phyloP scores from a whole-genome alignment of 2,888 invertebrate genomes.

The Schizotus pectinicornis region DNA sequence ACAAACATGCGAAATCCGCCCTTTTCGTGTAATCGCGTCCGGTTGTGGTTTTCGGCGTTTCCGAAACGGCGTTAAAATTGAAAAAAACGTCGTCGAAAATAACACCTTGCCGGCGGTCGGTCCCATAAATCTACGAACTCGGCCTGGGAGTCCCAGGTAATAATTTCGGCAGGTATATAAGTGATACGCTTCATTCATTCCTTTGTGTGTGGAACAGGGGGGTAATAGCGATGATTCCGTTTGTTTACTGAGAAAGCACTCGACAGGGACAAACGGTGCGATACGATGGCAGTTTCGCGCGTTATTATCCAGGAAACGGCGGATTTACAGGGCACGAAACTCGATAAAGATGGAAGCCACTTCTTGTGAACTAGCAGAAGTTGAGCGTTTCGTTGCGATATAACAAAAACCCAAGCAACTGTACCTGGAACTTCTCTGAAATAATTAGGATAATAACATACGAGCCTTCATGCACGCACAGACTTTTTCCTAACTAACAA shows the following conservation, averaged over 20 bases:
- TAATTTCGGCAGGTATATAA: constrained; percentile 30
- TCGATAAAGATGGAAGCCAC: too few species aligned
- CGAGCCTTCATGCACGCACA: constrained; percentile 34
- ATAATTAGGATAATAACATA: constrained; percentile 41
- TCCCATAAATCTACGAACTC: constrained; percentile 13
- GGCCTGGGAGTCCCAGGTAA: constrained; percentile 20
- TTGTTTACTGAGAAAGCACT: constrained; percentile 18
- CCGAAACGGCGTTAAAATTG: constrained; percentile 8
- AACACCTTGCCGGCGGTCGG: constrained; percentile 11
- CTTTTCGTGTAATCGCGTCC: not conserved
- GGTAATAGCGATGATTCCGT: constrained; percentile 13
- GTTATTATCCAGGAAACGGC: too few species aligned
- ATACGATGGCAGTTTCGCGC: too few species aligned
- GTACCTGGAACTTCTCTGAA: constrained; percentile 34
- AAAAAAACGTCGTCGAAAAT: constrained; percentile 6
- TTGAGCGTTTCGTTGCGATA: not conserved
- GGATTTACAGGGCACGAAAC: too few species aligned
- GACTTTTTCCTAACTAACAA: constrained; percentile 9
- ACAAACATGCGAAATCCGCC: too few species aligned
- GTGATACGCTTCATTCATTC: constrained; percentile 28
- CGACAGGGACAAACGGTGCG: not conserved
- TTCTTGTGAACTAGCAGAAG: constrained; percentile 3
- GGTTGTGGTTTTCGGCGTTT: constrained; percentile 7
- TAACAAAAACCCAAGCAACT: constrained; percentile 31
- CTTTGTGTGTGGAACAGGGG: constrained; percentile 18